These are phyloP conservation scores for Baronia brevicornis DNA, from an alignment of 2,888 invertebrate species.

Conservation along the genomic window DNA sequence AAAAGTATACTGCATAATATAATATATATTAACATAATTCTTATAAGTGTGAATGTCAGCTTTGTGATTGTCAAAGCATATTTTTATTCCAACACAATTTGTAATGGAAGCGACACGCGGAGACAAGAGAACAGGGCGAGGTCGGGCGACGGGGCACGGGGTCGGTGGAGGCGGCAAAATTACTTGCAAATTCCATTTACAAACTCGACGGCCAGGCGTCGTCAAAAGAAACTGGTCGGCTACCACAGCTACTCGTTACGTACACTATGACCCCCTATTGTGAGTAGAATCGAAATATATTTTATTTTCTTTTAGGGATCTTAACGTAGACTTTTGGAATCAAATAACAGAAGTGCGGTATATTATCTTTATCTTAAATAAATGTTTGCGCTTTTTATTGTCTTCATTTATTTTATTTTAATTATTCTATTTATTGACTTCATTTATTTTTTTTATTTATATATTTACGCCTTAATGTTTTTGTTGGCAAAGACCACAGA, in stretches of 20 bases:
- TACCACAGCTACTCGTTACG: slow-evolving; percentile 15
- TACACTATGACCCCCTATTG: slow-evolving; percentile 8
- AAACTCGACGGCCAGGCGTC: slow-evolving; percentile 55
- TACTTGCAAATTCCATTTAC: slow-evolving; percentile 76
- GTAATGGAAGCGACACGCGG: slow-evolving; percentile 73
- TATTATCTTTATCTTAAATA: no score
- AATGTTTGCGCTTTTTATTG: no score
- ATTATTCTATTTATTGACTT: no score
- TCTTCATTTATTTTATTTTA: no score
- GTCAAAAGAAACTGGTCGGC: slow-evolving; percentile 50
- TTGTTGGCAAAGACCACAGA: no score
- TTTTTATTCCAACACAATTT: slow-evolving; percentile 75
- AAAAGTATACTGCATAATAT: no score
- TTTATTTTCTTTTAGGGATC: slow-evolving; percentile 1
- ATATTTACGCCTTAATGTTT: no score
- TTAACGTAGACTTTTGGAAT: background rate
- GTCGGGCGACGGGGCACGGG: slow-evolving; percentile 32
- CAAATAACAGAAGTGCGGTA: no score
- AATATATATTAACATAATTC: no score
- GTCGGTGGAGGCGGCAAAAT: slow-evolving; percentile 49
- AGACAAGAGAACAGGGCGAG: slow-evolving; percentile 66
- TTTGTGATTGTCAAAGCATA: slow-evolving; percentile 46
- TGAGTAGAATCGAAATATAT: slow-evolving; percentile 8
- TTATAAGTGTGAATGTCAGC: slow-evolving; percentile 26
- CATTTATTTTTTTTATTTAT: no score